Evolutionary conservation across 53 echinoderm and acorn worm species (phyloP), one percentile per base, ranked within the genome.

Genomic region (Antedon mediterranea): DNA sequence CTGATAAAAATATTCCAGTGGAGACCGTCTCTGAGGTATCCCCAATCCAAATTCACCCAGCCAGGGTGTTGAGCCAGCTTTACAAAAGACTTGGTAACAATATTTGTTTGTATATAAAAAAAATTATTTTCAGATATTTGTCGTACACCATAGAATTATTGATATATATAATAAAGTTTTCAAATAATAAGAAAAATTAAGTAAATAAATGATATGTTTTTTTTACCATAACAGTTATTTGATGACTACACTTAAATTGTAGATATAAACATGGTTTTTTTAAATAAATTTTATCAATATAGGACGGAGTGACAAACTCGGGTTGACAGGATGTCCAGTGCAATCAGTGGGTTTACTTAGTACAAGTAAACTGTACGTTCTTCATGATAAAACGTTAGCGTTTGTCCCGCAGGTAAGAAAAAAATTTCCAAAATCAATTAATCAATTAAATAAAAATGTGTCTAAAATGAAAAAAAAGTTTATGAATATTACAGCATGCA

Each of bases 281-380:
- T n/a, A n/a, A n/a, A n/a, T n/a, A n/a, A n/a, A 37, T 29, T 81
- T 18, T 37, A 44, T 34, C 4, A 30, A 9, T 30, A 6, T 34
- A 95, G 95, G 95, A 33, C 74, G 82, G n/a, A 95, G 86, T 72
- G 80, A 89, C 11, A 95, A 91, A 71, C 76, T 95, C 75, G 83
- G 85, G 30, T 75, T 95, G 11, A 79, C 85, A 28, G 95, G 95
- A 4, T 89, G 91, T 13, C 85, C 87, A 14, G 89, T 81, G 32
- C 81, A 89, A 31, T 91, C 91, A 31, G 81, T 83, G 23, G 95
- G 95, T 30, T 81, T 95, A 8, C 89, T 95, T 11, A 91, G 89
- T 76, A 95, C 95, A 3, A 91, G 91, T 75, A 95, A 92, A 75
- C 87, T 95, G 34, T 95, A 95, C 72, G 80, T 87, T 0, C 77